These are phyloP conservation scores for Sinosuthora webbiana DNA, from an alignment of 2,113 vertebrate genomes.

Conservation along the genomic window DNA sequence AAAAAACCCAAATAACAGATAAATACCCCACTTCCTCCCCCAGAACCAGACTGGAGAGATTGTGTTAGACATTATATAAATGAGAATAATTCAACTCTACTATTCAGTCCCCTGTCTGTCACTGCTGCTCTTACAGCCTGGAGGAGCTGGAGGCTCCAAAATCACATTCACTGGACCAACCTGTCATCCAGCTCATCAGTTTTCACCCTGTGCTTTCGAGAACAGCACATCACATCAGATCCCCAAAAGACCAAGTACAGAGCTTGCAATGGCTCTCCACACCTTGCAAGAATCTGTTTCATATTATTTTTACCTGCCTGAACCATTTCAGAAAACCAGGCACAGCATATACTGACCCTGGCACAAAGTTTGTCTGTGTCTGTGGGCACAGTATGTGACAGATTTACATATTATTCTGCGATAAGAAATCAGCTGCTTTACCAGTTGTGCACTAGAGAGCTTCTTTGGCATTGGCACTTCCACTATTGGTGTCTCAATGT, in stretches of 20 bases:
- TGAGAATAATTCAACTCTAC: neutral
- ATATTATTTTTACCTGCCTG: neutral
- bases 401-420: neutral
- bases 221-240: neutral
- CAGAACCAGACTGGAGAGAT: neutral
- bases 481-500: conserved; percentile 81
- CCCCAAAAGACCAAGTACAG: neutral
- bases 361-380: neutral
- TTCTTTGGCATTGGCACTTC: conserved; percentile 92
- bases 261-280: neutral
- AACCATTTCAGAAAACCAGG: neutral
- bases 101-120: neutral
- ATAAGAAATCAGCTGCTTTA: conserved; percentile 65
- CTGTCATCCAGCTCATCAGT: neutral
- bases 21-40: neutral
- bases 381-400: neutral
- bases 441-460: conserved; percentile 74
- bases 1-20: neutral
- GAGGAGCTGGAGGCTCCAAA: neutral
- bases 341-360: neutral
- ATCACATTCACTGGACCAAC: neutral
- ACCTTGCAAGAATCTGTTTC: neutral
- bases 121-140: neutral
- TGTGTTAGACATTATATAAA: neutral
- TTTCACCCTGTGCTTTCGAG: neutral